A percentile compares a stretch with the other conserved stretches of the same genome.
Conservation (phyloP, 2,888 invertebrate species). For the Caenorhabditis zanzibari region DNA sequence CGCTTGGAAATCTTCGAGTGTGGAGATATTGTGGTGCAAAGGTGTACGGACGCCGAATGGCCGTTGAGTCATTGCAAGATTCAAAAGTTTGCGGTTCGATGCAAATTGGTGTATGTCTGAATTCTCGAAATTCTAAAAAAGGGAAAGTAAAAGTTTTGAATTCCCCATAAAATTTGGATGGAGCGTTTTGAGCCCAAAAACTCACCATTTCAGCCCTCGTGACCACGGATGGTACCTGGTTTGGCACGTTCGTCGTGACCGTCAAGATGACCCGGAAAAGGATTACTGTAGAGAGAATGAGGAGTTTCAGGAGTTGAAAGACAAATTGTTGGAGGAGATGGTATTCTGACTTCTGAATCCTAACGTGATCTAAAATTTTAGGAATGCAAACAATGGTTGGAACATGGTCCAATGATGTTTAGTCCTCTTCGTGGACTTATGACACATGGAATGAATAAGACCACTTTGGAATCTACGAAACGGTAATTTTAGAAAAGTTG, state of each 20-base stretch:
- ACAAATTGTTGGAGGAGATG: neutral
- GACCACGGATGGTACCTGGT: slow-evolving; percentile 10
- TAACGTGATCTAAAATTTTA: neutral
- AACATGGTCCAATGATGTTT: slow-evolving; percentile 19
- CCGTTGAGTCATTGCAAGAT: slow-evolving; percentile 13
- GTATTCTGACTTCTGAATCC: neutral
- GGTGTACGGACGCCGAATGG: slow-evolving; percentile 10
- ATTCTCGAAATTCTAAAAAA: neutral
- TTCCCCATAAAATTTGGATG: neutral
- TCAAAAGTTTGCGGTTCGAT: slow-evolving; percentile 18
- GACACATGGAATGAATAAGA: neutral
- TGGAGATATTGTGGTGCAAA: neutral
- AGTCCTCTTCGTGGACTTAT: neutral
- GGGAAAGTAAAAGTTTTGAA: neutral
- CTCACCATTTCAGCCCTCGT: slow-evolving; percentile 15
- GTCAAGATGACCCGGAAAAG: neutral
- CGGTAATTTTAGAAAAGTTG: neutral
- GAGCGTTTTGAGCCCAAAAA: neutral
- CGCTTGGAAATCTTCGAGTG: neutral
- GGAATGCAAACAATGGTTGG: slow-evolving; percentile 3
- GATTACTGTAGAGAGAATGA: slow-evolving; percentile 11
- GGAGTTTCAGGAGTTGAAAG: slow-evolving; percentile 7
- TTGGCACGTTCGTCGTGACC: slow-evolving; percentile 14
- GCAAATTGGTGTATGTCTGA: slow-evolving; percentile 18
- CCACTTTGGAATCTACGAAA: neutral